Base-by-base conservation (phyloP, 1,140 invertebrate genomes). In the Rhynchophorus ferrugineus region DNA sequence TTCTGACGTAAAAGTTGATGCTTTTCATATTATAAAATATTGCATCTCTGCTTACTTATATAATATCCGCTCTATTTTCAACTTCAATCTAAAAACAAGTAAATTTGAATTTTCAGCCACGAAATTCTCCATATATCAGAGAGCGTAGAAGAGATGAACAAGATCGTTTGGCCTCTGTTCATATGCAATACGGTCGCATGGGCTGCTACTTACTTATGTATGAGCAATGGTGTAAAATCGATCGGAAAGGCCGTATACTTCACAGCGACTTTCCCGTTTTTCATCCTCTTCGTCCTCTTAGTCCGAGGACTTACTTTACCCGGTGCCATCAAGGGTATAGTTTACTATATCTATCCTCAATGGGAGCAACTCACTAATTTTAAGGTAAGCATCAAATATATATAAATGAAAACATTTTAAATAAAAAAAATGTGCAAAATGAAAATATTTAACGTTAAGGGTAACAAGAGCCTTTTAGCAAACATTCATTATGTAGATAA, bases 191-290 rank as follows among this genome's bases (percentile, higher is more conserved):
- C 83, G 0, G 65, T 83, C 29, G 74, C 86, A 11, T 93, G 90
- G 89, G 63, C 86, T 21, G 68, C 88, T 18, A 78, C 91, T 0
- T 92, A 85, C 66, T 65, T 87, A 16, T 89, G 87, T 63, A 79
- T 92, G 49, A 80, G 82, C 59, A 85, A 87, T 61, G 90, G 90
- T 38, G 85, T 93, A 16, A 81, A 85, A 69, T 79, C 80, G 38
- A 80, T 84, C 34, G 82, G 82, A 54, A 76, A 87, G 78, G 84
- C 85, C 18, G 85, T 89, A 5, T 91, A 91, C 65, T 90, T 90
- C 64, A 89, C 87, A 1, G 89, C 89, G 0, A 74, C 85, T 16
- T 92, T 92, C 69, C 89, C 90, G 0, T 91, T 91, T 68, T 57
- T 91, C 9, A 81, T 93, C 22, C 72, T 94, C 1, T 76, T 82